Evolutionary conservation across 2,797 vertebrate genomes (phyloP).

Genomic region (Anniella stebbinsi): DNA sequence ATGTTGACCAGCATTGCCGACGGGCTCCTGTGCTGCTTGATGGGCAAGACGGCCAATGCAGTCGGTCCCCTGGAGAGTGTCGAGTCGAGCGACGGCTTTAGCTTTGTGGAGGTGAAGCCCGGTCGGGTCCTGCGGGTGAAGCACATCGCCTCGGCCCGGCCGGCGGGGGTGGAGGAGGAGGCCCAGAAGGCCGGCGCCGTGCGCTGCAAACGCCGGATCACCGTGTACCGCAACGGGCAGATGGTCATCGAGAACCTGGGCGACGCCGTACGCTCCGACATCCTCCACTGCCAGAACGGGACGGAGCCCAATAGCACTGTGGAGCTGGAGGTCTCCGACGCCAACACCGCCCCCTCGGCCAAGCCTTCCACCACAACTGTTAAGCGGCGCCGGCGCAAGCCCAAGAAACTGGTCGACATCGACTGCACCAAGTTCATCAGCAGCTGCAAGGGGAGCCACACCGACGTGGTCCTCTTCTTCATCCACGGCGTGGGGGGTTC

Average conservation of each 20-base stretch:
- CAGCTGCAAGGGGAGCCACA: conserved; percentile 92
- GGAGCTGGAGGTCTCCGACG: conserved; percentile 89
- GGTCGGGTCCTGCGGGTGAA: conserved; percentile 91
- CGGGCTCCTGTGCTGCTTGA: conserved; percentile 93
- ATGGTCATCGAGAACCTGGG: conserved; percentile 96
- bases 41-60: conserved; percentile 88
- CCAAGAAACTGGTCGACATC: conserved; percentile 90
- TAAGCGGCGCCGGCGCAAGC: conserved; percentile 83
- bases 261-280: conserved; percentile 87
- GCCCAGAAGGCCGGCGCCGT: conserved; percentile 71
- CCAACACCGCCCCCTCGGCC: conserved; percentile 21
- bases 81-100: conserved; percentile 88
- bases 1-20: conserved; percentile 96
- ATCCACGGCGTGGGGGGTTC: conserved; percentile 96
- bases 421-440: conserved; percentile 91
- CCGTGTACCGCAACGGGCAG: conserved; percentile 93
- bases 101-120: conserved; percentile 95
- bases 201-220: conserved; percentile 94
- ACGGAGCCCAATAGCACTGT: conserved; percentile 85
- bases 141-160: conserved; percentile 83
- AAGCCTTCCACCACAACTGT: conserved; percentile 59
- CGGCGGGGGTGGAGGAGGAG: neutral
- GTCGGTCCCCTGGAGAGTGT: conserved; percentile 90
- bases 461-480: conserved; percentile 94
- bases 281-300: conserved; percentile 88